Base-by-base conservation (phyloP, 1,140 invertebrate species). In the Leptinotarsa texana region DNA sequence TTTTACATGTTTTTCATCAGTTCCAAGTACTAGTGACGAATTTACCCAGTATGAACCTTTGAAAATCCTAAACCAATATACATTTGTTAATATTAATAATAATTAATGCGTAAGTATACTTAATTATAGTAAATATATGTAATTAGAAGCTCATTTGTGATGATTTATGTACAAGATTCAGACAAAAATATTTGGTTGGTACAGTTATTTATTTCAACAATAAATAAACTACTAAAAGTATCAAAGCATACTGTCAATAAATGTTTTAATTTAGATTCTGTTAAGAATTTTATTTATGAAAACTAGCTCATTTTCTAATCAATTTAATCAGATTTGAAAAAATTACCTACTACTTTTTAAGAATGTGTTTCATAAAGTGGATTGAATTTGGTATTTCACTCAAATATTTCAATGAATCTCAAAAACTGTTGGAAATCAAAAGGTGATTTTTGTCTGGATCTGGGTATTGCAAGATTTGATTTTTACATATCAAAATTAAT, bases 401-500 rank as follows among this genome's bases (percentile, higher is more conserved):
- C 33, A 3, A 42, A 42, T 42, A 42, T 11, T 42, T 42, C 33
- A 42, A 8, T 11, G 33, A 42, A 42, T 42, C 33, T 42, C 33
- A 42, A 42, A 42, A 42, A 33, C 27, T 11, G 8, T 42, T 11
- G 8, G 33, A 42, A 18, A 57, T 57, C 51, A 57, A 57, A 57
- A 57, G 2, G 13, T 57, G 2, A 18, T 57, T 57, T 57, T 57
- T 57, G 51, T 57, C 51, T 57, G n/a, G n/a, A 57, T 57, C 15
- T 15, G n/a, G n/a, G 51, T 57, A 57, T 57, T 57, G 63, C 63
- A 21, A 49, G 13, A 67, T 67, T 63, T 69, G 8, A 70, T 78
- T 73, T 78, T 65, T 72, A 78, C 74, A 78, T 78, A 78, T 78
- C 74, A 78, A 78, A 78, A 76, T 74, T 74, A 21, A 63, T 76